These are phyloP conservation scores for Catocala sponsa DNA, from an alignment of 2,888 invertebrate genomes.

Conservation along the genomic window DNA sequence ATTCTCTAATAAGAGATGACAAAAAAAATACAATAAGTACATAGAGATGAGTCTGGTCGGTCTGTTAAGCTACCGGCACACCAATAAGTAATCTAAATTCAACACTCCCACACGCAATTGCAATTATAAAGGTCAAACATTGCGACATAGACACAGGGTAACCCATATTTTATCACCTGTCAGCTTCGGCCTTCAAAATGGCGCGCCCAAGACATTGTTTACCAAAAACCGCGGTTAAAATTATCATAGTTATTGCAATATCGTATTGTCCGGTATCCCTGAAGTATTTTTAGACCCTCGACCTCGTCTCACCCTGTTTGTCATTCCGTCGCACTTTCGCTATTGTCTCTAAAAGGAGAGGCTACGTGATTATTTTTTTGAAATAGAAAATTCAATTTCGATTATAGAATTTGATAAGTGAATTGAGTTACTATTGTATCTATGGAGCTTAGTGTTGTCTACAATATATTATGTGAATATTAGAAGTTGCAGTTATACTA, in stretches of 20 bases:
- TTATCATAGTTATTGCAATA: conserved; percentile 53
- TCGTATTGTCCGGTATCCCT: conserved; percentile 47
- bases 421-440: too few species aligned
- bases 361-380: conserved; percentile 55
- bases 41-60: too few species aligned
- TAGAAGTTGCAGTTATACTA: too few species aligned
- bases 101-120: too few species aligned
- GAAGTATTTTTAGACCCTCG: conserved; percentile 59
- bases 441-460: too few species aligned
- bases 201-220: conserved; percentile 24
- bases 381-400: conserved; percentile 54
- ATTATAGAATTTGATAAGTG: conserved; percentile 25
- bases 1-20: too few species aligned
- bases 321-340: conserved; percentile 61
- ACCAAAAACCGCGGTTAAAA: conserved; percentile 40
- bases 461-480: too few species aligned
- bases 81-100: too few species aligned
- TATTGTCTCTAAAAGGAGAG: conserved; percentile 56
- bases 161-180: conserved; percentile 3
- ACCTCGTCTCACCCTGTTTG: conserved; percentile 56
- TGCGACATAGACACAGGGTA: not conserved
- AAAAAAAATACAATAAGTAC: too few species aligned
- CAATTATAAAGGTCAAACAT: too few species aligned
- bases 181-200: conserved; percentile 22
- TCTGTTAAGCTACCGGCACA: too few species aligned